phyloP scores from a whole-genome alignment of 2,113 vertebrate genomes.

The Rattus rattus region DNA sequence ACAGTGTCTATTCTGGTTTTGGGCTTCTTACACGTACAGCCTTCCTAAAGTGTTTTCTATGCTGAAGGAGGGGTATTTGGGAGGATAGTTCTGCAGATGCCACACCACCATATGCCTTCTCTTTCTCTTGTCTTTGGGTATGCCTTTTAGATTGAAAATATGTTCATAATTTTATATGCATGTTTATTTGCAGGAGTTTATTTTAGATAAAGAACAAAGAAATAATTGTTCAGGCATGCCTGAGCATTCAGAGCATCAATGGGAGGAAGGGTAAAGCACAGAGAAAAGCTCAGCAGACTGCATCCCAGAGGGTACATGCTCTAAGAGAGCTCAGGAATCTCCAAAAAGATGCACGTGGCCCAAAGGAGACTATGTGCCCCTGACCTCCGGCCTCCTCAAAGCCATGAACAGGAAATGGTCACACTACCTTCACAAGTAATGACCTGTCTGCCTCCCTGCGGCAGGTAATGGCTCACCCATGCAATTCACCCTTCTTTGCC shows the following conservation, averaged over 20 bases:
- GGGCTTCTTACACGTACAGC: neutral
- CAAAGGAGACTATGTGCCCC: conserved; percentile 53
- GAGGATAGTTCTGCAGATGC: too few relatives aligned
- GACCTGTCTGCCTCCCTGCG: conserved; percentile 74
- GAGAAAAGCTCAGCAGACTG: conserved; percentile 19
- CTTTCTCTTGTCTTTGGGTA: neutral
- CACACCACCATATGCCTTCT: too few relatives aligned
- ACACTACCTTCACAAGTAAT: conserved; percentile 59
- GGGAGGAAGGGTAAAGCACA: conserved; percentile 57
- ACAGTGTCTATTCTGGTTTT: neutral
- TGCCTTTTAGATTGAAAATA: neutral
- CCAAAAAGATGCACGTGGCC: neutral
- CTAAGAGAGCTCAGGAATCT: conserved; percentile 54
- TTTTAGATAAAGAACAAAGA: conserved; percentile 65
- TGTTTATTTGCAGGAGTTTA: conserved; percentile 53
- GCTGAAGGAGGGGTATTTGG: too few relatives aligned
- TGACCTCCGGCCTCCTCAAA: conserved; percentile 64
- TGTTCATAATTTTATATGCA: neutral
- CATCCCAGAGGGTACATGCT: neutral
- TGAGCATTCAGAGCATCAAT: conserved; percentile 56
- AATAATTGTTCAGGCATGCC: conserved; percentile 75
- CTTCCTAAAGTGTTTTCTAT: neutral
- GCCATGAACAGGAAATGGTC: conserved; percentile 70
- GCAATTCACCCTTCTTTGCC: conserved; percentile 88
- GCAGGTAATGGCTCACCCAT: conserved; percentile 85